Conservation (phyloP, 2,888 invertebrate species). For the Luperina testacea region DNA sequence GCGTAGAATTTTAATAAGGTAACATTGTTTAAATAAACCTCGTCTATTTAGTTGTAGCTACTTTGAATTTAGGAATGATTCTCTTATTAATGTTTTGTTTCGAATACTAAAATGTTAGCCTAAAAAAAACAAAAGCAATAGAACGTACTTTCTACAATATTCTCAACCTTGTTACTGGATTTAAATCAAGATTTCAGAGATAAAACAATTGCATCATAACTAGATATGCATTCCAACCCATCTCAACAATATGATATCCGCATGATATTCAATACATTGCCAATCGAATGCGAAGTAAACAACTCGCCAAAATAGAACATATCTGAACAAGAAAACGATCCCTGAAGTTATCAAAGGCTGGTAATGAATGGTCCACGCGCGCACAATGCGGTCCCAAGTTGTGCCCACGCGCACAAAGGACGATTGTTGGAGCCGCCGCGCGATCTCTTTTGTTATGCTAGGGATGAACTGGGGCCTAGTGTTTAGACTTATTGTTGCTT, state of each 20-base stretch:
- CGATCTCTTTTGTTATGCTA: constrained; percentile 48
- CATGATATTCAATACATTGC: constrained; percentile 37
- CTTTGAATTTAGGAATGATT: constrained; percentile 36
- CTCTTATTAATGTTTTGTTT: constrained; percentile 18
- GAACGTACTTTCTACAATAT: neutral
- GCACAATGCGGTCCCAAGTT: constrained; percentile 63
- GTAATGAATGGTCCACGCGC: constrained; percentile 62
- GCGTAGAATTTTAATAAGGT: constrained; percentile 54
- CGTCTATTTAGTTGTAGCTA: constrained; percentile 9
- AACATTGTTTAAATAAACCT: constrained; percentile 27
- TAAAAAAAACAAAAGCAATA: neutral
- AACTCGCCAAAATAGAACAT: constrained; percentile 41
- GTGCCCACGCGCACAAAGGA: constrained; percentile 60
- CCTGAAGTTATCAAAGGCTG: constrained; percentile 65
- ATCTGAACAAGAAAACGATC: constrained; percentile 65
- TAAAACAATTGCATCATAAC: neutral
- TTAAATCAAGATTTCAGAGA: neutral
- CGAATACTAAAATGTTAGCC: neutral
- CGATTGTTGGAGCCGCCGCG: constrained; percentile 61
- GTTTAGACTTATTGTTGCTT: constrained; percentile 5
- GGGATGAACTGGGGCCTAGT: constrained; percentile 47
- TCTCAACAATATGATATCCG: constrained; percentile 32
- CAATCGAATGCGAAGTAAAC: constrained; percentile 45
- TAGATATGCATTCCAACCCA: constrained; percentile 3
- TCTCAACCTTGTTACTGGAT: neutral